Percentiles rank a stretch among this genome's conserved stretches.
Evolutionary conservation across 1,140 invertebrate species (phyloP).

Genomic region (Macrocentrus cingulum): DNA sequence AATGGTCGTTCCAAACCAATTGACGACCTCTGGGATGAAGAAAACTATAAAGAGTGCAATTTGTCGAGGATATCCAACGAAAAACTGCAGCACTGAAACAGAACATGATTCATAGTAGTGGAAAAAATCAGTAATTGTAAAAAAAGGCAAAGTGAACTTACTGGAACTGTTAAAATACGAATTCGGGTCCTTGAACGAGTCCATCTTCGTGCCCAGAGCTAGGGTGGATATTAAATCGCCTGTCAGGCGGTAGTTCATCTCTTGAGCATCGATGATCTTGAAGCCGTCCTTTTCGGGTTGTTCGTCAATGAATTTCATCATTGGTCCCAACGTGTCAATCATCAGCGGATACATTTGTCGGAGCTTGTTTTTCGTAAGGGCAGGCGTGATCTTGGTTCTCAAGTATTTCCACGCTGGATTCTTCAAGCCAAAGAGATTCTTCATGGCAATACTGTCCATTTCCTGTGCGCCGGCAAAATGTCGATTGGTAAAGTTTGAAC

Average conservation of each 20-base stretch:
- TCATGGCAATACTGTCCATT: slow-evolving; percentile 35
- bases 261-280: slow-evolving; percentile 33
- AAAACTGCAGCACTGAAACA: slow-evolving; percentile 2
- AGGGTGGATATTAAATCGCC: slow-evolving; percentile 60
- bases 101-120: not conserved
- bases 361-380: slow-evolving; percentile 58
- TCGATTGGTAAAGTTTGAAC: slow-evolving; percentile 17
- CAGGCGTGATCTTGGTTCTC: slow-evolving; percentile 53
- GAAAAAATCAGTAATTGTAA: too few species aligned
- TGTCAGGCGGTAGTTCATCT: slow-evolving; percentile 49
- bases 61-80: slow-evolving; percentile 8
- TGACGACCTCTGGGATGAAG: slow-evolving; percentile 14
- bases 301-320: slow-evolving; percentile 32
- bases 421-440: slow-evolving; percentile 39
- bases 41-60: slow-evolving; percentile 9
- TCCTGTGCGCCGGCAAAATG: slow-evolving; percentile 12
- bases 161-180: slow-evolving; percentile 45
- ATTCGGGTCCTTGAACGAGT: slow-evolving; percentile 49
- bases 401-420: slow-evolving; percentile 37
- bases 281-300: not conserved
- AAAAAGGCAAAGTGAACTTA: too few species aligned
- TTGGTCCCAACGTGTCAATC: slow-evolving; percentile 37
- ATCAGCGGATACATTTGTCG: slow-evolving; percentile 56
- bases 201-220: slow-evolving; percentile 57
- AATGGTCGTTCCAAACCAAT: not conserved